These are phyloP conservation scores for Anthoptus insignis DNA, from an alignment of 2,888 invertebrate species.

Conservation along the genomic window DNA sequence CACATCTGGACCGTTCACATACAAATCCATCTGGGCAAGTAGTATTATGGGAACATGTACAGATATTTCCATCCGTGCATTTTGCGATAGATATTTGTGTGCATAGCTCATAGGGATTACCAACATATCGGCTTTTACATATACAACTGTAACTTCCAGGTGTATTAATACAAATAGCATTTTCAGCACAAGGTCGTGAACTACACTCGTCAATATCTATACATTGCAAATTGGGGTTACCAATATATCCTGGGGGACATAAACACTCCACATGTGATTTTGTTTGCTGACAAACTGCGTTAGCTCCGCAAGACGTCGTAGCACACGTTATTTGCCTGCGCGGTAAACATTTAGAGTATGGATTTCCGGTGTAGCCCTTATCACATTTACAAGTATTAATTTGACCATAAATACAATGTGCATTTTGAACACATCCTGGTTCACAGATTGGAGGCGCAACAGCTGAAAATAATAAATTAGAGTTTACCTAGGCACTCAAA, in stretches of 20 bases:
- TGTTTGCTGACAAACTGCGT: constrained; percentile 93
- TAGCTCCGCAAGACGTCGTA: constrained; percentile 91
- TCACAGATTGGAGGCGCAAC: constrained; percentile 92
- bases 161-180: constrained; percentile 96
- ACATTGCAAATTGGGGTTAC: constrained; percentile 96
- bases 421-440: constrained; percentile 93
- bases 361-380: constrained; percentile 95
- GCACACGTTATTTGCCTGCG: constrained; percentile 91
- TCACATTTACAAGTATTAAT: constrained; percentile 94
- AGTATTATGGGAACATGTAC: constrained; percentile 90
- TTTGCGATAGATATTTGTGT: constrained; percentile 90
- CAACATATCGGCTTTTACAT: constrained; percentile 94
- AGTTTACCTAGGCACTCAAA: too few species aligned
- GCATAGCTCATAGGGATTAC: constrained; percentile 96
- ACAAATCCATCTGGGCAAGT: constrained; percentile 93
- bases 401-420: constrained; percentile 95
- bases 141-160: constrained; percentile 96
- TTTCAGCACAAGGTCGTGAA: constrained; percentile 93
- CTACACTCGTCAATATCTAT: constrained; percentile 95
- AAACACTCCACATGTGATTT: constrained; percentile 92
- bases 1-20: constrained; percentile 91
- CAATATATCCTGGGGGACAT: constrained; percentile 94
- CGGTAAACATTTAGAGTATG: constrained; percentile 93
- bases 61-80: constrained; percentile 90
- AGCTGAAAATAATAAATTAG: constrained; percentile 81